Conservation (phyloP, 2,797 vertebrate species). For the Remorina albescens region DNA sequence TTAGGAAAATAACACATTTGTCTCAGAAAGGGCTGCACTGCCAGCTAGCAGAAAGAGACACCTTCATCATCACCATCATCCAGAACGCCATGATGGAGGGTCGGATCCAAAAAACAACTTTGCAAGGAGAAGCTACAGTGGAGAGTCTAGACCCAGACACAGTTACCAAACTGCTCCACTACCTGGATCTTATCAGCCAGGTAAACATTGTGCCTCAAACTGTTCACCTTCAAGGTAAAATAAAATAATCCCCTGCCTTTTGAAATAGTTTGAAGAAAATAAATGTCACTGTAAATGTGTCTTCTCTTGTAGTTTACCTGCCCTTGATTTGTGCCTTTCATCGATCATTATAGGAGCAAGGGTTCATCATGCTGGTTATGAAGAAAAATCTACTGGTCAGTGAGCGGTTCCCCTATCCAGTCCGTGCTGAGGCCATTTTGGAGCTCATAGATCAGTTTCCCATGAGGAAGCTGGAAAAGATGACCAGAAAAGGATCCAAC, state of each 20-base stretch:
- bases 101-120: conserved; percentile 80
- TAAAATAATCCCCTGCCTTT: not conserved
- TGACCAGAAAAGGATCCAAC: conserved; percentile 79
- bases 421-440: conserved; percentile 82
- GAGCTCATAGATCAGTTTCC: conserved; percentile 87
- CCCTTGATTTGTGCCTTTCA: not conserved
- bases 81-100: conserved; percentile 89
- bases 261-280: not conserved
- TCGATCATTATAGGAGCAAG: conserved; percentile 70
- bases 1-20: not conserved
- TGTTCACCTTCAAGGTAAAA: too few relatives aligned
- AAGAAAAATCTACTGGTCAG: conserved; percentile 85
- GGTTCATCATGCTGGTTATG: conserved; percentile 85
- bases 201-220: conserved; percentile 38
- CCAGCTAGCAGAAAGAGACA: conserved; percentile 85
- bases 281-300: not conserved
- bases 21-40: conserved; percentile 80
- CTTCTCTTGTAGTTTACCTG: not conserved
- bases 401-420: conserved; percentile 85
- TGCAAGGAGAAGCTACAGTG: conserved; percentile 77
- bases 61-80: conserved; percentile 85
- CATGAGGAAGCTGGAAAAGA: conserved; percentile 83
- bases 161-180: conserved; percentile 83
- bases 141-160: conserved; percentile 83
- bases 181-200: conserved; percentile 77